phyloP scores from a whole-genome alignment of 2,797 vertebrate genomes.

The Setipinna tenuifilis region DNA sequence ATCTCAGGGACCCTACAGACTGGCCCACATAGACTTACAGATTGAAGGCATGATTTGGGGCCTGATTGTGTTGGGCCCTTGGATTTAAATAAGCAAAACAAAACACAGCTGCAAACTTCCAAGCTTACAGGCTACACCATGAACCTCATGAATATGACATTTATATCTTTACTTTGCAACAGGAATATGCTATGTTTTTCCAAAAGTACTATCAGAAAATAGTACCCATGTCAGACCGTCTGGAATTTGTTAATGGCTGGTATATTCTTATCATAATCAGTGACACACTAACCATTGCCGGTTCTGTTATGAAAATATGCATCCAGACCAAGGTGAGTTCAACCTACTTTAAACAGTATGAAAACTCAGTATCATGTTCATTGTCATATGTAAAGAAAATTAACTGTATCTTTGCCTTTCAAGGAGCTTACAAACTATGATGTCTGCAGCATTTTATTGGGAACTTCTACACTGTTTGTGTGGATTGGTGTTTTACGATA shows the following conservation, averaged over 20 bases:
- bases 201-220: conserved; percentile 78
- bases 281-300: conserved; percentile 84
- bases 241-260: conserved; percentile 97
- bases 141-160: background rate
- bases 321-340: conserved; percentile 89
- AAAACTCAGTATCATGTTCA: background rate
- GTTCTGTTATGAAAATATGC: conserved; percentile 91
- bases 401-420: conserved; percentile 31
- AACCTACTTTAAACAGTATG: background rate
- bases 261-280: conserved; percentile 90
- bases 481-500: conserved; percentile 97
- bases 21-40: too few species aligned
- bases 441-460: conserved; percentile 90
- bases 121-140: too few species aligned
- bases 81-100: background rate
- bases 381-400: background rate
- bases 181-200: conserved; percentile 89
- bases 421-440: conserved; percentile 92
- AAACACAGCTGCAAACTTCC: background rate
- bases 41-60: too few species aligned
- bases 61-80: too few species aligned
- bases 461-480: conserved; percentile 90
- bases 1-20: too few species aligned
- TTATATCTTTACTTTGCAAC: conserved; percentile 45
- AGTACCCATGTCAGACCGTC: conserved; percentile 83